phyloP scores from a whole-genome alignment of 2,797 vertebrate genomes.

The Cossypha heuglini region DNA sequence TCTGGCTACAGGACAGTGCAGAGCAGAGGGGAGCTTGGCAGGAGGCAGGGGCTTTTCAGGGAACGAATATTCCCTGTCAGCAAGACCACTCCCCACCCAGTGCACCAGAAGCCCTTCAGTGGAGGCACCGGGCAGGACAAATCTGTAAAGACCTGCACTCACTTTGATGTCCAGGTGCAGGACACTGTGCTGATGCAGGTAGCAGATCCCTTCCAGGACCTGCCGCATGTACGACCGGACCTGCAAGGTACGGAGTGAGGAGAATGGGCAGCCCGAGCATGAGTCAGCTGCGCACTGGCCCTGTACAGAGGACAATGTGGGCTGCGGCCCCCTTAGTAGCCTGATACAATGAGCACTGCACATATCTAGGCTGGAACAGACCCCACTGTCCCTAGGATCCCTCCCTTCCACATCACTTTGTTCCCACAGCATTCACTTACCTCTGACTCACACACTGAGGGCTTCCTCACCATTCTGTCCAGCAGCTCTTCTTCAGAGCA shows the following conservation, averaged over 20 bases:
- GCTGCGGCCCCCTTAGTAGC: background rate
- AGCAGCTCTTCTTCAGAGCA: conserved; percentile 91
- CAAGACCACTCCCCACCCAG: conserved; percentile 63
- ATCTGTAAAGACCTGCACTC: background rate
- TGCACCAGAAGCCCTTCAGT: conserved; percentile 20
- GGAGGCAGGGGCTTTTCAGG: background rate
- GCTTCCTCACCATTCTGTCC: conserved; percentile 88
- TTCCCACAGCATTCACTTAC: conserved; percentile 73
- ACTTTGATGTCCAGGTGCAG: conserved; percentile 83
- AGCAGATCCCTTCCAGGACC: conserved; percentile 83
- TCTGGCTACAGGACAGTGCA: conserved; percentile 81
- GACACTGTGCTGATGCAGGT: conserved; percentile 52
- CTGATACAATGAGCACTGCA: background rate
- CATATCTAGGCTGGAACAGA: background rate
- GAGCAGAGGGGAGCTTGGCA: background rate
- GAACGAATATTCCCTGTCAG: background rate
- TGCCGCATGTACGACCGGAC: conserved; percentile 86
- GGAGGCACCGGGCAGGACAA: accelerated
- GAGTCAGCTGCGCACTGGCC: accelerated
- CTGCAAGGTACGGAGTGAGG: background rate
- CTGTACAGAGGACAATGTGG: background rate
- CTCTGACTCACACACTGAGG: conserved; percentile 88
- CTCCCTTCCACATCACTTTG: background rate
- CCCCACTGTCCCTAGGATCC: background rate
- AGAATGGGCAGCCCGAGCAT: accelerated